These are phyloP conservation scores for Darevskia mixta DNA, from an alignment of 2,797 vertebrate genomes.

Conservation along the genomic window DNA sequence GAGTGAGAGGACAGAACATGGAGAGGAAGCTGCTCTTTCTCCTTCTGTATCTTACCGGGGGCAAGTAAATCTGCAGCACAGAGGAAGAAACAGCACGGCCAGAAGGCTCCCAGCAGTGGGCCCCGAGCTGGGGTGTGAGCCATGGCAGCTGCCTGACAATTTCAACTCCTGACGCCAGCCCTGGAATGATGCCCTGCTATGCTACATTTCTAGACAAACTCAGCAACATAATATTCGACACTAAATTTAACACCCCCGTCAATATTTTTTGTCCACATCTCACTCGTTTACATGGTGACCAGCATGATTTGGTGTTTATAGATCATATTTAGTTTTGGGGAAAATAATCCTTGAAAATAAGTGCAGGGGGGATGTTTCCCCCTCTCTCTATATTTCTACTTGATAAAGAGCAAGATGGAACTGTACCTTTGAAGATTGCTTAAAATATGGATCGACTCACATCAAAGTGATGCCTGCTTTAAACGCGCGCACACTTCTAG, in stretches of 20 bases:
- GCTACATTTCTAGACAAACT: background rate
- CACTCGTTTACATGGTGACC: background rate
- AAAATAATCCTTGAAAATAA: conserved; percentile 19
- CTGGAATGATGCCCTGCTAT: background rate
- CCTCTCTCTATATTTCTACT: conserved; percentile 17
- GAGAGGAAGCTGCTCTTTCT: background rate
- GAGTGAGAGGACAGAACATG: background rate
- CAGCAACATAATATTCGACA: background rate
- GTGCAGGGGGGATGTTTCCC: conserved; percentile 34
- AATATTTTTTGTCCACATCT: background rate
- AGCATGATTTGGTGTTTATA: background rate
- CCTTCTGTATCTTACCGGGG: background rate
- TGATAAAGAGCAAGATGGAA: conserved; percentile 50
- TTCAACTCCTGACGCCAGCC: no score
- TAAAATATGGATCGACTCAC: conserved; percentile 60
- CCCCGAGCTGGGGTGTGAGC: background rate
- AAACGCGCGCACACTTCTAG: background rate
- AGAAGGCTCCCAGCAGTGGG: background rate
- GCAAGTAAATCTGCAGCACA: background rate
- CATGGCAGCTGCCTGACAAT: background rate
- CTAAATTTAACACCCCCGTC: background rate
- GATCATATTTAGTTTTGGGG: conserved; percentile 1
- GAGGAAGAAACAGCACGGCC: background rate
- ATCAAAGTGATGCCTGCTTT: conserved; percentile 38
- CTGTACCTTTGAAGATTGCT: conserved; percentile 36